Evolutionary conservation across 2,888 invertebrate species (phyloP), one percentile per base, ranked within the genome.

Genomic region (Hypolimnas misippus): DNA sequence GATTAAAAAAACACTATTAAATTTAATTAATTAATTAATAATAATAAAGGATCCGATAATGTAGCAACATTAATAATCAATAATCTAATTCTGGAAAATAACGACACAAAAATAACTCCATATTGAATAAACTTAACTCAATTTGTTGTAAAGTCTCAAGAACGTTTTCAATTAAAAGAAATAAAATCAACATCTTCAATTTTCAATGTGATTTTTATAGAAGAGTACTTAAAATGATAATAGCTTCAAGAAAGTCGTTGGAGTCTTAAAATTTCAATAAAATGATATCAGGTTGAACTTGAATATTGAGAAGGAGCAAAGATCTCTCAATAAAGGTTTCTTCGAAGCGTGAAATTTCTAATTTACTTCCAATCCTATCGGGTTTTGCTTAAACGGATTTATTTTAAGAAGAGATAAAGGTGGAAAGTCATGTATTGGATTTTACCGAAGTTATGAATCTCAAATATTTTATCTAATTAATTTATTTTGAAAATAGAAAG

Each of bases 301-400:
- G 29, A 49, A 25, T 29, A 49, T 16, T 29, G 29, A 12, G 7
- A 8, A 19, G 49, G 29, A 29, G 29, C 25, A 29, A 29, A 49
- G 49, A 49, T 49, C 49, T 29, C 49, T 49, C 61, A 62, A 67
- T 65, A 55, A 65, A 57, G 35, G 50, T 35, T 14, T 61, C 46
- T 29, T 35, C 54, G 50, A 38, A 61, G 57, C 50, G 54, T 50
- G 35, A 57, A 61, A 61, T 64, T 64, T 61, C 64, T 61, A 67
- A 62, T 58, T 64, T 64, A 46, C 44, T 49, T 49, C 29, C 29
- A 49, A 49, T 29, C 29, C 21, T 49, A 49, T 49, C 49, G 14
- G 29, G 25, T 14, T 49, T 25, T 46, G 21, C 21, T 46, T 49
- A 49, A 49, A 49, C 29, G 49, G 49, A 49, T 25, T 49, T 49